Evolutionary conservation across 2,888 invertebrate genomes (phyloP).

Genomic region (Apamea sordens): DNA sequence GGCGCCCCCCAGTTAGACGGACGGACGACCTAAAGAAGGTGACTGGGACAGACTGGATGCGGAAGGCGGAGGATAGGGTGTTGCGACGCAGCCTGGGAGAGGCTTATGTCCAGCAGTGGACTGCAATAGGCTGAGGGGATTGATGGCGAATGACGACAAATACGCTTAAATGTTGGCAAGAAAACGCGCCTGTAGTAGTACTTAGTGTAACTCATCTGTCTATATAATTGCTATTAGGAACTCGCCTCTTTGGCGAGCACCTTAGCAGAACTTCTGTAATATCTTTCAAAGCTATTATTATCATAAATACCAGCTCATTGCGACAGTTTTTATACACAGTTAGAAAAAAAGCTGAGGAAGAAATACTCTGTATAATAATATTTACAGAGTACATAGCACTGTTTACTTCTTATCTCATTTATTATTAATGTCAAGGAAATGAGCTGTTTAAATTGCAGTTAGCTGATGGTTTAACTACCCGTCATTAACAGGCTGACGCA

Average conservation of each 20-base stretch:
- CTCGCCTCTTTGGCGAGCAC: neutral
- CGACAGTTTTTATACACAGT: neutral
- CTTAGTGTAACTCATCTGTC: neutral
- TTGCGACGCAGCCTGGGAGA: too few relatives aligned
- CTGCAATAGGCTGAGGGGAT: too few relatives aligned
- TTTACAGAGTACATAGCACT: neutral
- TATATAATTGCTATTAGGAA: constrained; percentile 2
- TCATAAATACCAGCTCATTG: neutral
- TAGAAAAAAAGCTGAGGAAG: neutral
- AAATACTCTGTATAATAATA: neutral
- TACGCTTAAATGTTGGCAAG: too few relatives aligned
- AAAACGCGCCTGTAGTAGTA: neutral
- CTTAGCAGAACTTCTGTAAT: neutral
- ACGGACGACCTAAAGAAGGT: too few relatives aligned
- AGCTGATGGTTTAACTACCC: constrained; percentile 4
- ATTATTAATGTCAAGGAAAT: constrained; percentile 29
- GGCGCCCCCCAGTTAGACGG: too few relatives aligned
- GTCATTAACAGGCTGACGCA: neutral
- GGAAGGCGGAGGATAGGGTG: too few relatives aligned
- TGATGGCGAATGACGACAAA: too few relatives aligned
- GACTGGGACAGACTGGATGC: too few relatives aligned
- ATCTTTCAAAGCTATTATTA: neutral
- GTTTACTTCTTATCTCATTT: neutral
- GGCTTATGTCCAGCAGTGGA: too few relatives aligned
- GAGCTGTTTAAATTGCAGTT: neutral